Evolutionary conservation across 2,113 vertebrate genomes (phyloP).

Genomic region (Cephalopholis sonnerati): DNA sequence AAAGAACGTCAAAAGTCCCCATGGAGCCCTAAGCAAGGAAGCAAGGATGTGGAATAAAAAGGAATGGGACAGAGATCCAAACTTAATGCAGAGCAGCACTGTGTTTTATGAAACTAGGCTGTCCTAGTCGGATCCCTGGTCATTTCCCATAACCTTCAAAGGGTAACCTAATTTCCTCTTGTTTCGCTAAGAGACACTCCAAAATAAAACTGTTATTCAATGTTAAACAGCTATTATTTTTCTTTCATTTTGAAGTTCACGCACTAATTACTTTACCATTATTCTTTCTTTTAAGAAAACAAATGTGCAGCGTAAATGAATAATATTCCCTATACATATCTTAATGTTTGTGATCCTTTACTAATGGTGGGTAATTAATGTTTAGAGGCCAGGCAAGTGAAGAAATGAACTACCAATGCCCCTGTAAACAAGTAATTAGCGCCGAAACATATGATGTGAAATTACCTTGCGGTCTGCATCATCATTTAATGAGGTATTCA

Average conservation of each 20-base stretch:
- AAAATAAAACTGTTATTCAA: constrained; percentile 21
- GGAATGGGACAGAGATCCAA: constrained; percentile 38
- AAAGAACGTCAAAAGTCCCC: constrained; percentile 57
- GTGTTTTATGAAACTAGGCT: constrained; percentile 49
- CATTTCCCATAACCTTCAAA: constrained; percentile 55
- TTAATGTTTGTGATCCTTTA: constrained; percentile 54
- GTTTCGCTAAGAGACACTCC: constrained; percentile 12
- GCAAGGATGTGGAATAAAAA: constrained; percentile 56
- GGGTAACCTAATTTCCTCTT: constrained; percentile 19
- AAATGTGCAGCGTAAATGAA: constrained; percentile 24
- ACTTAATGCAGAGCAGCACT: constrained; percentile 38
- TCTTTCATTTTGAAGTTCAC: constrained; percentile 13
- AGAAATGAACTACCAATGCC: constrained; percentile 32
- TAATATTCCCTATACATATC: constrained; percentile 31
- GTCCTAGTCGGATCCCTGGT: constrained; percentile 41
- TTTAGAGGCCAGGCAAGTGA: constrained; percentile 40
- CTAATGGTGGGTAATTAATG: constrained; percentile 70
- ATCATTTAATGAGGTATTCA: constrained; percentile 62
- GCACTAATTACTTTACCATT: constrained; percentile 1
- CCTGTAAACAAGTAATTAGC: constrained; percentile 68
- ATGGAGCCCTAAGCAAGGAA: constrained; percentile 51
- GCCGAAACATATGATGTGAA: constrained; percentile 55
- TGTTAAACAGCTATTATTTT: constrained; percentile 12
- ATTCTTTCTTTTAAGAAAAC: constrained; percentile 10
- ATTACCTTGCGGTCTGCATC: constrained; percentile 50